A percentile compares a stretch with the other conserved stretches of the same genome.
These are phyloP conservation scores for Lasioglossum leucozonium DNA, from an alignment of 2,888 invertebrate genomes.

Conservation along the genomic window DNA sequence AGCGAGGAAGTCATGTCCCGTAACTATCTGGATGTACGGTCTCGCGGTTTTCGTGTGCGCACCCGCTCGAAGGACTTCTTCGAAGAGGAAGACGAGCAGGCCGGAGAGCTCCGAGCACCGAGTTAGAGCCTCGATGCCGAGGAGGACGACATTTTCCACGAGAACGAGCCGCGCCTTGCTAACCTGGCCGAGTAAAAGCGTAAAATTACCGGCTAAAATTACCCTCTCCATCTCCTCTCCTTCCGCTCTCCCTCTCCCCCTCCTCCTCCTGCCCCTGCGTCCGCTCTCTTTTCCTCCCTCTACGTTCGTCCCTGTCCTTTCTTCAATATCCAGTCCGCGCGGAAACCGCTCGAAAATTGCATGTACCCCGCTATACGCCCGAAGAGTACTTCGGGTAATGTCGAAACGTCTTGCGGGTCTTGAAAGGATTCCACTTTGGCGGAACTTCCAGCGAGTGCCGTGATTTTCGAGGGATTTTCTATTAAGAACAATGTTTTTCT, in stretches of 20 bases:
- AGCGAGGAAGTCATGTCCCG: constrained; percentile 78
- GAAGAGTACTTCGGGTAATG: constrained; percentile 73
- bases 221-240: constrained; percentile 51
- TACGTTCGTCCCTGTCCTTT: constrained; percentile 16
- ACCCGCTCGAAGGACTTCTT: constrained; percentile 66
- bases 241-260: constrained; percentile 40
- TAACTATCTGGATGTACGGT: constrained; percentile 78
- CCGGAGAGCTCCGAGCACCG: neutral
- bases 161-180: constrained; percentile 73
- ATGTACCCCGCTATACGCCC: constrained; percentile 68
- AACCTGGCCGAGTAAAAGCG: constrained; percentile 79
- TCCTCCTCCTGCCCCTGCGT: constrained; percentile 1
- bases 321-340: constrained; percentile 59
- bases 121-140: constrained; percentile 22
- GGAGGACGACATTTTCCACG: constrained; percentile 78
- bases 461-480: neutral
- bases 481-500: neutral
- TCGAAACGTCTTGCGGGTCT: constrained; percentile 53
- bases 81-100: constrained; percentile 41
- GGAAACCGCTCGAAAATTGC: constrained; percentile 76
- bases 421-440: neutral
- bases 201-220: constrained; percentile 80
- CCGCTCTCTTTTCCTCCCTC: constrained; percentile 4
- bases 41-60: constrained; percentile 72
- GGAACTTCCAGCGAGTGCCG: neutral